phyloP scores from a whole-genome alignment of 2,888 invertebrate species.

The Lissonota sp. region DNA sequence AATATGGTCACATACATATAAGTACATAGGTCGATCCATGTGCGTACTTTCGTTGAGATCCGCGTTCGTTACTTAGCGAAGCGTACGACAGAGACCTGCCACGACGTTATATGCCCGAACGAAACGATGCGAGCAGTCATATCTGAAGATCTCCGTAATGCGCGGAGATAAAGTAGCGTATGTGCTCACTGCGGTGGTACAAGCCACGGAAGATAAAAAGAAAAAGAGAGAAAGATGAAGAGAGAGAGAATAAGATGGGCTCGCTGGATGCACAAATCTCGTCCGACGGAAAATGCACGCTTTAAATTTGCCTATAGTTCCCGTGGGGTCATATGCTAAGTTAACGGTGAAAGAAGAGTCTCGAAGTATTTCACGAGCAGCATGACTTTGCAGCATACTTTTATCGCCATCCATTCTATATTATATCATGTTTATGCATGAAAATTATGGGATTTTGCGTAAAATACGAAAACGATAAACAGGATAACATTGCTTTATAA shows the following conservation, averaged over 20 bases:
- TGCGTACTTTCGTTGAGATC: slow-evolving; percentile 29
- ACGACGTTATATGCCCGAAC: slow-evolving; percentile 50
- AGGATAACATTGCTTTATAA: neutral
- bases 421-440: too few relatives aligned
- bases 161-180: slow-evolving; percentile 58
- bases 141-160: slow-evolving; percentile 60
- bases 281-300: slow-evolving; percentile 46
- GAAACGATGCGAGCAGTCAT: slow-evolving; percentile 57
- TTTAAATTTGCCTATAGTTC: slow-evolving; percentile 41
- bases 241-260: slow-evolving; percentile 9
- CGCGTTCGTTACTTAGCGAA: slow-evolving; percentile 57
- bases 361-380: slow-evolving; percentile 30
- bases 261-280: slow-evolving; percentile 17
- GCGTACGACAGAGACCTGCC: slow-evolving; percentile 38
- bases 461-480: too few relatives aligned
- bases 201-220: slow-evolving; percentile 14
- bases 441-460: too few relatives aligned
- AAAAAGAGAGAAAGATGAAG: neutral
- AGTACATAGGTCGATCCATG: slow-evolving; percentile 24
- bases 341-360: slow-evolving; percentile 52
- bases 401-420: neutral
- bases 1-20: slow-evolving; percentile 4
- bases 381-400: slow-evolving; percentile 10
- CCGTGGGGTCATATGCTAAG: slow-evolving; percentile 48
- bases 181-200: slow-evolving; percentile 29